Evolutionary conservation across 2,797 vertebrate species (phyloP).

Genomic region (Sus cebifrons): DNA sequence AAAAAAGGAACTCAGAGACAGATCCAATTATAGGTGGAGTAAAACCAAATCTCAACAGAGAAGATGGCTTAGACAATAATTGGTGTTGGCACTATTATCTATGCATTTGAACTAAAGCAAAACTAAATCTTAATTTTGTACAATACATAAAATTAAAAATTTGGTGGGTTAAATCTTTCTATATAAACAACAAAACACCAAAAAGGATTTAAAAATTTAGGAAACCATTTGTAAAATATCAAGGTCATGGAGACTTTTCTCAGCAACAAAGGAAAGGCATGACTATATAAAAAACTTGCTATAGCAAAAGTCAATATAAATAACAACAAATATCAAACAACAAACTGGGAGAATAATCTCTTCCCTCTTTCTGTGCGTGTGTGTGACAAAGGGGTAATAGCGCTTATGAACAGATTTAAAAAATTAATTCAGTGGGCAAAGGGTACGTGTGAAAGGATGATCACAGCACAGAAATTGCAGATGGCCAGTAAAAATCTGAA

Average conservation of each 20-base stretch:
- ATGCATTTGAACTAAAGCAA: slow-evolving; percentile 17
- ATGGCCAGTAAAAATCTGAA: background rate
- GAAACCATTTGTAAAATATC: slow-evolving; percentile 40
- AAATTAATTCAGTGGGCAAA: background rate
- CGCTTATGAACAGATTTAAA: background rate
- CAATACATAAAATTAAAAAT: background rate
- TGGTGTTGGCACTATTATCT: background rate
- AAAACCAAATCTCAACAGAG: background rate
- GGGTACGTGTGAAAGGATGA: background rate
- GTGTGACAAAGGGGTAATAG: background rate
- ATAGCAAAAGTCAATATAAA: slow-evolving; percentile 13
- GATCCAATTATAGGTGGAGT: background rate
- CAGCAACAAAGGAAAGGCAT: background rate
- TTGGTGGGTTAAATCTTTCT: background rate
- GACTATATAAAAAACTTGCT: background rate
- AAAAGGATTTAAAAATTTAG: background rate
- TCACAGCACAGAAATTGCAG: background rate
- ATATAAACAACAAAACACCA: background rate
- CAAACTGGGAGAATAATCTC: background rate
- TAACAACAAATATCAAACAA: background rate
- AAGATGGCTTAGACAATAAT: background rate
- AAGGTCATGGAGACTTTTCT: background rate
- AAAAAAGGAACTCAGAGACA: background rate
- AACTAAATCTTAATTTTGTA: slow-evolving; percentile 44
- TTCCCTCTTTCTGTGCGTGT: background rate